Evolutionary conservation across 2,888 invertebrate species (phyloP).

Genomic region (Xestobium rufovillosum): DNA sequence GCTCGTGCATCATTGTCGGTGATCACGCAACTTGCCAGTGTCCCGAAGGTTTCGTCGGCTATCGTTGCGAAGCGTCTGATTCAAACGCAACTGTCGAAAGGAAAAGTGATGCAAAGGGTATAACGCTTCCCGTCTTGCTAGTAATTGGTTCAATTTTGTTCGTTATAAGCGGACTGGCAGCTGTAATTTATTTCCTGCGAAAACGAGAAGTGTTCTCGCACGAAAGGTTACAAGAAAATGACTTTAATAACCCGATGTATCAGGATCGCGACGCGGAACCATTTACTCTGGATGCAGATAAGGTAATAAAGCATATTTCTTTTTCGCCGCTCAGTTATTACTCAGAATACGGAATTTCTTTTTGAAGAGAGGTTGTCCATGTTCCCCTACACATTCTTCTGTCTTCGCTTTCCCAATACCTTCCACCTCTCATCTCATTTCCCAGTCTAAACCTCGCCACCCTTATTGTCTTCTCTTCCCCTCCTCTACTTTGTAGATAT

Average conservation of each 20-base stretch:
- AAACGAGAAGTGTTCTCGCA: constrained; percentile 58
- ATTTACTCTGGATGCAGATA: constrained; percentile 52
- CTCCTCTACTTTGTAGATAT: too few relatives aligned
- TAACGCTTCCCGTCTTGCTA: constrained; percentile 30
- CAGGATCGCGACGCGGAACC: constrained; percentile 61
- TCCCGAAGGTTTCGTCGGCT: constrained; percentile 42
- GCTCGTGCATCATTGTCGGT: constrained; percentile 43
- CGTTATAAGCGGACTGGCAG: constrained; percentile 26
- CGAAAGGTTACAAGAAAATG: constrained; percentile 73
- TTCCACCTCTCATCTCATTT: too few relatives aligned
- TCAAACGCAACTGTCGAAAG: constrained; percentile 4
- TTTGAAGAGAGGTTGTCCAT: too few relatives aligned
- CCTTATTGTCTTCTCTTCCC: too few relatives aligned
- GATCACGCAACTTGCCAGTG: constrained; percentile 43
- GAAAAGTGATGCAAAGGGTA: constrained; percentile 18
- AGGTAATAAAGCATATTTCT: constrained; percentile 41
- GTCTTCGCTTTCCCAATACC: too few relatives aligned
- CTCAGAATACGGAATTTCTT: too few relatives aligned
- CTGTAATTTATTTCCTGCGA: constrained; percentile 32
- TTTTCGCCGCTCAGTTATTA: not conserved
- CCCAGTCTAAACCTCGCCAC: too few relatives aligned
- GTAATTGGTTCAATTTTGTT: constrained; percentile 19
- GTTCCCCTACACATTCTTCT: too few relatives aligned
- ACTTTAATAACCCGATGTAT: constrained; percentile 81
- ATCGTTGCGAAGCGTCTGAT: constrained; percentile 42